Base-by-base conservation (phyloP, 1,140 invertebrate species). In the Leucophenga varia region DNA sequence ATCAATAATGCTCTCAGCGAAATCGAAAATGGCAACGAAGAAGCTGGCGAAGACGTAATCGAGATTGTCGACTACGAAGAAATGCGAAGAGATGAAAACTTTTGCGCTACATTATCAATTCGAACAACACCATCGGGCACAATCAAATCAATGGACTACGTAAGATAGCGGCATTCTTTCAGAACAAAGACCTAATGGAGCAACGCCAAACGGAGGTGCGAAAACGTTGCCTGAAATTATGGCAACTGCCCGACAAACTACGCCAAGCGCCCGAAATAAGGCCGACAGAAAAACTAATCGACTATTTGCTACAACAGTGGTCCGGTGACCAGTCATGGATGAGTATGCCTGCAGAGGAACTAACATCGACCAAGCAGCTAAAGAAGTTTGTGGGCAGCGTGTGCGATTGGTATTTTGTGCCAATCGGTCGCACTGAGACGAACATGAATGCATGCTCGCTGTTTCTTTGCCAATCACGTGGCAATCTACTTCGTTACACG, bases 61-160 rank as follows among this genome's bases (percentile, higher is more conserved):
- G 68, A 82, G 59, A 63, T 95, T 19, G 90, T 96, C 0, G 87
- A 91, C 0, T 37, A 87, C 2, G 76, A 84, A 9, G 64, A 86
- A 3, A 70, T 96, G 2, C 78, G 78, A 48, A 64, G 76, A 13
- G 86, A 94, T 53, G 47, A 73, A 10, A 61, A 74, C 3, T 95
- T 95, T 84, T 78, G 57, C 64, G 87, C 12, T 95, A 93, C 71
- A 84, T 96, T 35, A 78, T 76, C 48, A 74, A 82, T n/a, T 92
- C 88, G 8, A 96, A 96, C 75, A 84, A 90, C 57, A 74, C 82
- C 44, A 74, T 93, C 55, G 89, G 85, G 9, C 77, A 78, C 47
- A 80, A 79, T 43, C 92, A 95, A 79, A 84, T 89, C 20, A 75
- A 84, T 19, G 83, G 83, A 56, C 78, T 95, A 18, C 75, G 83